These are phyloP conservation scores for Oriolus oriolus DNA, from an alignment of 2,113 vertebrate species.

Conservation along the genomic window DNA sequence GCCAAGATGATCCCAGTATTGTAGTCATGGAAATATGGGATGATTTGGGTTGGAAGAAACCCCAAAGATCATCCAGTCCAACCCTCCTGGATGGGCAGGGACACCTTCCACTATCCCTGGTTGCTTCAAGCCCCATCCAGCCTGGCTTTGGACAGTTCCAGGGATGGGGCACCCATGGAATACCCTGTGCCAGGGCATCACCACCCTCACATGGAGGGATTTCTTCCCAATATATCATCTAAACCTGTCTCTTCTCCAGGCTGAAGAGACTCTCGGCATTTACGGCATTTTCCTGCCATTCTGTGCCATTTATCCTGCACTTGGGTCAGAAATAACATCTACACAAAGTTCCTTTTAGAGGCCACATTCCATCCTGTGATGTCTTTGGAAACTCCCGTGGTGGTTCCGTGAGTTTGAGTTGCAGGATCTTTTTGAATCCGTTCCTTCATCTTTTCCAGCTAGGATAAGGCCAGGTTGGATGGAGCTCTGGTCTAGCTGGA, in stretches of 20 bases:
- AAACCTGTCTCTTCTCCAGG: not conserved
- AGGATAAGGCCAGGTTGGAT: not conserved
- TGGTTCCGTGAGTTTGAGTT: not conserved
- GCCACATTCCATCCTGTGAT: accelerated
- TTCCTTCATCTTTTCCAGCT: not conserved
- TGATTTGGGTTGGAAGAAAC: not conserved
- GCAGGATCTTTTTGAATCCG: not conserved
- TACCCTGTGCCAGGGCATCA: accelerated
- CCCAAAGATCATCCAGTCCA: not conserved
- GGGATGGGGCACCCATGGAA: not conserved
- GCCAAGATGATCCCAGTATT: not conserved
- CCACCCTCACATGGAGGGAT: accelerated
- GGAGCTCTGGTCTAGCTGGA: not conserved
- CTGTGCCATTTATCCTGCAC: accelerated
- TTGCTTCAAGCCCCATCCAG: accelerated
- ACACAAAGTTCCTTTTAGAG: not conserved
- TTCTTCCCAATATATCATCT: not conserved
- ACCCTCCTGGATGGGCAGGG: not conserved
- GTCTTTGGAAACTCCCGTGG: not conserved
- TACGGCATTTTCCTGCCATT: not conserved
- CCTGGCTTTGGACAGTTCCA: not conserved
- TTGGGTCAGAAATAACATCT: not conserved
- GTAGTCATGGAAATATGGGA: accelerated
- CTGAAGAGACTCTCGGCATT: not conserved
- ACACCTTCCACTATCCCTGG: not conserved